These are phyloP conservation scores for Lycodopsis pacificus DNA, from an alignment of 2,797 vertebrate genomes.

Conservation along the genomic window DNA sequence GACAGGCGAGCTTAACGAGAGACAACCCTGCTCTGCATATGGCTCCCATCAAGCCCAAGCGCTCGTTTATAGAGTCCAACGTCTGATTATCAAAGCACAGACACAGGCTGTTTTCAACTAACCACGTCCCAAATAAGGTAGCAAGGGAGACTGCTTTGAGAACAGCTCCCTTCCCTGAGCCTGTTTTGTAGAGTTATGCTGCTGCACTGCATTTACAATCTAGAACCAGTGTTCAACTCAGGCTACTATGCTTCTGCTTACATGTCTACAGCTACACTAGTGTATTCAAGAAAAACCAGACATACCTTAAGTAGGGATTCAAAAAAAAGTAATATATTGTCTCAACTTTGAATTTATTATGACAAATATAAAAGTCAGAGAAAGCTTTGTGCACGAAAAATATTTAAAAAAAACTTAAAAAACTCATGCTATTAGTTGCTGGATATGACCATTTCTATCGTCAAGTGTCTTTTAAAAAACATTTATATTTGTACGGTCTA, in stretches of 20 bases:
- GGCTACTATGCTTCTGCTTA: constrained; percentile 77
- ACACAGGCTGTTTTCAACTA: constrained; percentile 53
- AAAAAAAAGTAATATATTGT: constrained; percentile 57
- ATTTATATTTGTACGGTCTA: constrained; percentile 85
- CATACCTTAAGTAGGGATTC: constrained; percentile 69
- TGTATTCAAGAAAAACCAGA: constrained; percentile 69
- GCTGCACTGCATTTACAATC: constrained; percentile 77
- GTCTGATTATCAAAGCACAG: constrained; percentile 84
- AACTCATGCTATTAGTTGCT: constrained; percentile 72
- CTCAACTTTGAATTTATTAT: constrained; percentile 69
- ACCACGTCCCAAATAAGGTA: constrained; percentile 65
- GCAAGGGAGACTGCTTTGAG: constrained; percentile 60
- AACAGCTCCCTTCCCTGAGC: constrained; percentile 60
- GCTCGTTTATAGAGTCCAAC: constrained; percentile 97
- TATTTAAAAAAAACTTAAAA: not conserved
- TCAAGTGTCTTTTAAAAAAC: constrained; percentile 78
- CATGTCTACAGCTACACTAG: constrained; percentile 68
- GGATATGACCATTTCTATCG: constrained; percentile 76
- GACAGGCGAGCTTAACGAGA: constrained; percentile 83
- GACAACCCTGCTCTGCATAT: constrained; percentile 88
- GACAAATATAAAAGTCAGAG: constrained; percentile 65
- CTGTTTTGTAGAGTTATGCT: constrained; percentile 75
- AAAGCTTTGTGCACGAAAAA: constrained; percentile 75
- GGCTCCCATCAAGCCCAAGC: constrained; percentile 93
- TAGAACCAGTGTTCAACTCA: constrained; percentile 79